phyloP scores from a whole-genome alignment of 1,140 invertebrate species.

The Xylocopa sonorina region DNA sequence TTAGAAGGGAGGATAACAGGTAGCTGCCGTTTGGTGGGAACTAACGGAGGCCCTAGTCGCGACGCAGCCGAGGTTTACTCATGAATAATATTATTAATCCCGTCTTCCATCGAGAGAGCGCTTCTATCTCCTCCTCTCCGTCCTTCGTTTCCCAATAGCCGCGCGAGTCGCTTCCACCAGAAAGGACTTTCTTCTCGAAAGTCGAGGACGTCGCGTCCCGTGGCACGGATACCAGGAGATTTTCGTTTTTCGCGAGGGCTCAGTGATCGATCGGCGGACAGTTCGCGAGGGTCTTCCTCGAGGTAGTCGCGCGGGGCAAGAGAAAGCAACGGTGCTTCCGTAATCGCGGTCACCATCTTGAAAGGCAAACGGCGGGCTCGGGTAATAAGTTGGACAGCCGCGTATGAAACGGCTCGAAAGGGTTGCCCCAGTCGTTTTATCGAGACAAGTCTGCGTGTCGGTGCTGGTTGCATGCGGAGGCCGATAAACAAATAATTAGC shows the following conservation, averaged over 20 bases:
- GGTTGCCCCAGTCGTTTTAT: constrained; percentile 55
- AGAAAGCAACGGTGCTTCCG: constrained; percentile 30
- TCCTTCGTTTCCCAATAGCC: constrained; percentile 41
- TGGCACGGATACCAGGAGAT: no score
- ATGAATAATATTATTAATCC: constrained; percentile 83
- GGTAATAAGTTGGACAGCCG: constrained; percentile 12
- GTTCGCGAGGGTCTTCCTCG: background rate
- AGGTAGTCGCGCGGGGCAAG: background rate
- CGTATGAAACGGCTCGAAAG: constrained; percentile 13
- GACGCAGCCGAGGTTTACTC: constrained; percentile 76
- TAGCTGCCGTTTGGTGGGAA: constrained; percentile 80
- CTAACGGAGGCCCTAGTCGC: constrained; percentile 68
- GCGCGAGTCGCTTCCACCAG: no score
- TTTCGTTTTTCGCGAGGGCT: no score
- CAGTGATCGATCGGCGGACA: no score
- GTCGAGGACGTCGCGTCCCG: no score
- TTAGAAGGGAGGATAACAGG: constrained; percentile 81
- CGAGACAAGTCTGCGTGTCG: constrained; percentile 52
- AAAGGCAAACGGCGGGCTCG: background rate
- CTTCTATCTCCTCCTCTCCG: constrained; percentile 49
- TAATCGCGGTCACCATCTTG: background rate
- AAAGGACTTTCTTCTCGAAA: no score
- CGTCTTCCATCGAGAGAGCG: constrained; percentile 66
- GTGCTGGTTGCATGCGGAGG: constrained; percentile 63
- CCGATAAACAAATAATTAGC: constrained; percentile 80